Evolutionary conservation across 2,113 vertebrate species (phyloP), one percentile per base, ranked within the genome.

Genomic region (Xiphorhynchus elegans): DNA sequence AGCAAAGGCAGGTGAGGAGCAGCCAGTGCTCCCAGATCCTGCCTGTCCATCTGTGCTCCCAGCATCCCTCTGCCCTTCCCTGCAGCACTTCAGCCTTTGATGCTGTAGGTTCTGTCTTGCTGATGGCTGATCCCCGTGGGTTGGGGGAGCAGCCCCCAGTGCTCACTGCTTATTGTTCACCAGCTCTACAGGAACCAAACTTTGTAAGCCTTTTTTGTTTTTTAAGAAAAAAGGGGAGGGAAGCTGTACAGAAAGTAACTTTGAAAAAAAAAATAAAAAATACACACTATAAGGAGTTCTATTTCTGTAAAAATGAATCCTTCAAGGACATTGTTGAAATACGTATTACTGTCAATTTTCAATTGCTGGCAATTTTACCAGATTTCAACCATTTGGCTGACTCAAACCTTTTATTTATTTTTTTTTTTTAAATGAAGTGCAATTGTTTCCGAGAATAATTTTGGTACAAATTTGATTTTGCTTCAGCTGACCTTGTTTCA

Each of bases 11-110:
- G 13, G 9, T 6, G 12, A 19, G 11, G 3, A n/a, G 84, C 84
- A 60, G 0, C 11, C 50, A 74, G 63, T 0, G 0, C 55, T 15
- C 13, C 23, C 25, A 0, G 1, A 21, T 9, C 24, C 28, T 50
- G 40, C 44, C 39, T 17, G 40, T 2, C 31, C 29, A 4, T 7
- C 50, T 11, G 67, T 80, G 76, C 50, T 58, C 76, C 49, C 7
- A 11, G 7, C 12, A 18, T 35, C 11, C 52, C 39, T 8, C 17
- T 2, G 23, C 46, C 55, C 25, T 9, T 49, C 49, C 55, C 52
- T n/a, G 86, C 66, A 69, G 79, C 2, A 1, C 19, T 2, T 35
- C 55, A 26, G n/a, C 1, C 28, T 6, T 37, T 19, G 7, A 29
- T 12, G 55, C 56, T 40, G 4, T 35, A 2, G 0, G 3, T 25